Evolutionary conservation across 2,113 vertebrate genomes (phyloP), one percentile per base, ranked within the genome.

Genomic region (Sitta europaea): DNA sequence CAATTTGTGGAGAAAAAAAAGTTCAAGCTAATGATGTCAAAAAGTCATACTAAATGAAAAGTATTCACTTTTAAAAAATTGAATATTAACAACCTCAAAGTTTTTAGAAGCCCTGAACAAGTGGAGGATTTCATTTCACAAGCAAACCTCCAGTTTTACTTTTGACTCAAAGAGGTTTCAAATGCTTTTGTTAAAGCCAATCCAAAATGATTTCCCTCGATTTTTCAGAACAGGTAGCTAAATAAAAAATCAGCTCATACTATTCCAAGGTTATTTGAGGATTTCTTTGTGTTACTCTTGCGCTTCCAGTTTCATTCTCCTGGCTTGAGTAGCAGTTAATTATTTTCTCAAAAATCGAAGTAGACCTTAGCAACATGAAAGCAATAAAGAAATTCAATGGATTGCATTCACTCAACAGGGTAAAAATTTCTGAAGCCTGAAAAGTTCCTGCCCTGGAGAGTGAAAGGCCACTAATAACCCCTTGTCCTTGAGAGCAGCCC

Each of bases 381-480:
- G 78, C 71, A 84, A 93, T 90, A 77, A 92, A 86, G 87, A 79
- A 86, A 85, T 80, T 88, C 90, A 94, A 36, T 88, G 90, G 50
- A 77, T 53, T 55, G 48, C 51, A 35, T 92, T 88, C 88, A 63
- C 43, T 92, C 75, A 38, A 59, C 65, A 55, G 72, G 71, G 38
- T 75, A 51, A 42, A 90, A 86, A 84, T 95, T 92, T 95, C 92
- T 94, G 70, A 91, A 96, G 79, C 57, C 67, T 90, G 84, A 73
- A 55, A 85, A 81, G 67, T 58, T 82, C 53, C 86, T 94, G 63
- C 33, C 61, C 88, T 75, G 94, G 51, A 91, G 85, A 89, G 73
- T 83, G 57, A 97, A 90, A 84, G 85, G 88, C 59, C 86, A 53
- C 90, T 91, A 96, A 95, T 92, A 84, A 97, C 79, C 78, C 89